A percentile compares a stretch with the other conserved stretches of the same genome.
Evolutionary conservation across 1,140 invertebrate genomes (phyloP).

Genomic region (Magallana angulata): DNA sequence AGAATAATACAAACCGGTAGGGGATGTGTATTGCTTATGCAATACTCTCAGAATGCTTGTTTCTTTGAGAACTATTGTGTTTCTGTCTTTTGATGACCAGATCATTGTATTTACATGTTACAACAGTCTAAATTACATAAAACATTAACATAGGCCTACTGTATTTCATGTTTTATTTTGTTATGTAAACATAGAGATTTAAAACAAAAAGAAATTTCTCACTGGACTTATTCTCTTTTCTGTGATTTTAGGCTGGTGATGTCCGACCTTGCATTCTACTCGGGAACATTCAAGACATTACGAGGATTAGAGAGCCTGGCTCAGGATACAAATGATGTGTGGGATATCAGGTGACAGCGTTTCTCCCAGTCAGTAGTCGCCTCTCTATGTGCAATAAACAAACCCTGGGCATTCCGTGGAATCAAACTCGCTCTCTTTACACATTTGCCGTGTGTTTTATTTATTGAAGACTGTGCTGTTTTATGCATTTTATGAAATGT

Average conservation of each 20-base stretch:
- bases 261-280: conserved; percentile 96
- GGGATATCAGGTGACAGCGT: conserved; percentile 68
- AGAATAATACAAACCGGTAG: no score
- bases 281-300: conserved; percentile 92
- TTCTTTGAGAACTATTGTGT: no score
- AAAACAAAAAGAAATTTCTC: no score
- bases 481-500: conserved; percentile 19
- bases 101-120: no score
- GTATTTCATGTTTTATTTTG: no score
- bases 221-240: background rate
- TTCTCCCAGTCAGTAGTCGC: background rate
- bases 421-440: background rate
- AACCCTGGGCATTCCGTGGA: background rate
- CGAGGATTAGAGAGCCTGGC: conserved; percentile 80
- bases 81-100: no score
- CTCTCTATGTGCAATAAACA: conserved; percentile 20
- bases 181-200: no score
- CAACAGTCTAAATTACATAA: no score
- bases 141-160: no score
- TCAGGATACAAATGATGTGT: conserved; percentile 68
- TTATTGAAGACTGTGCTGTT: background rate
- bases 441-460: background rate
- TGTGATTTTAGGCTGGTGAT: conserved; percentile 87
- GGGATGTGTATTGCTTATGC: no score
- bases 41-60: no score